Base-by-base conservation (phyloP, 2,113 vertebrate species). In the Bambusicola thoracicus region DNA sequence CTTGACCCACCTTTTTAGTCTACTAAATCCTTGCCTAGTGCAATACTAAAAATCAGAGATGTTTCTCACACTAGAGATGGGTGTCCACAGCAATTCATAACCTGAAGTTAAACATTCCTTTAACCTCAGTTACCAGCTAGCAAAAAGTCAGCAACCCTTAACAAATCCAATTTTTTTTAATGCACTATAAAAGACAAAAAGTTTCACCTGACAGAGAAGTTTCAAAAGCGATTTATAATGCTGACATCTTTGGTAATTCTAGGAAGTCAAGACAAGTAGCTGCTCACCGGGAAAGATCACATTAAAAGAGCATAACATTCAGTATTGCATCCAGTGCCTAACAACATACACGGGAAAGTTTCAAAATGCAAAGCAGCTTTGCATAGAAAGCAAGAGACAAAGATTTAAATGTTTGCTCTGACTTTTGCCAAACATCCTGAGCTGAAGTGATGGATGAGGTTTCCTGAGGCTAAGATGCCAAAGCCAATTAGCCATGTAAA, bases 401-500 rank as follows among this genome's bases (percentile, higher is more conserved):
- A 97, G 91, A 92, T 94, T 87, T 85, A 94, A 97, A 93, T 94
- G 87, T 91, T 97, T 97, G 96, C 72, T 89, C 93, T 92, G 61
- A 62, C 69, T 94, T 83, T 61, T 96, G 88, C 94, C 86, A 94
- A 89, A 94, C 24, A 73, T 92, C 85, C 95, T 77, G 74, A 83
- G 92, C 87, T 92, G 58, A 79, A 96, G 94, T 95, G 94, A 97
- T 90, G 89, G 95, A 98, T 97, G 95, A 95, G 66, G 93, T 97
- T 98, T 98, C 93, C 96, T 95, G 70, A 93, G 92, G 96, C 91
- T 89, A 91, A 95, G 92, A 97, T 97, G 96, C 96, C 97, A 98
- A 91, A 97, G 87, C 63, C 96, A 98, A 90, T 98, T 98, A 98
- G 84, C 96, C 95, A 85, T 97, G 97, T 98, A 97, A 97, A 95